phyloP scores from a whole-genome alignment of 35 echinoderm and acorn worm species.

The Lytechinus variegatus region DNA sequence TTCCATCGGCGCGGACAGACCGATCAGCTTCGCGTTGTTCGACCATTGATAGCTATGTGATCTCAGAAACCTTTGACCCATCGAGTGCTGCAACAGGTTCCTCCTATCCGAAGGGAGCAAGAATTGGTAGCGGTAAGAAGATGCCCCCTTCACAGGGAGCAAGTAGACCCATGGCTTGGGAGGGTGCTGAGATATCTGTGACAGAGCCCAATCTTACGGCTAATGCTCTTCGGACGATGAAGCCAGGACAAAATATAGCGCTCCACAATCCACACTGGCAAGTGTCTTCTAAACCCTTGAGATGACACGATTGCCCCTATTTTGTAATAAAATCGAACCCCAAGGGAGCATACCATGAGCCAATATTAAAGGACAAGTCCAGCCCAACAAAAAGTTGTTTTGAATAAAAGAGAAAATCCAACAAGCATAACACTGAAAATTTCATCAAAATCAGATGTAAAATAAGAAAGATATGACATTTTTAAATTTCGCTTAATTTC shows the following conservation, averaged over 20 bases:
- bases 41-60: conserved; percentile 91
- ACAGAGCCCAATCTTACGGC: conserved; percentile 59
- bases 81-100: not conserved
- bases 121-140: not conserved
- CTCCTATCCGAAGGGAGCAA: not conserved
- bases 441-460: no score
- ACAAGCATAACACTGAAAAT: no score
- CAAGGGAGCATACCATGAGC: no score
- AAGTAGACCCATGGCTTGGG: conserved; percentile 55
- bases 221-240: conserved; percentile 59
- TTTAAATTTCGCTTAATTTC: no score
- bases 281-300: conserved; percentile 54
- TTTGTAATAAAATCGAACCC: no score
- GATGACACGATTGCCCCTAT: not conserved
- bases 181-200: conserved; percentile 59
- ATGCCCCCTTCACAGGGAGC: conserved; percentile 26
- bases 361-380: no score
- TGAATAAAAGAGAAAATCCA: no score
- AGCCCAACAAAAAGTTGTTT: no score
- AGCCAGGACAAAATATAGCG: not conserved
- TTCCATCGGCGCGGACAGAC: not conserved
- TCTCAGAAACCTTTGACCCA: conserved; percentile 52
- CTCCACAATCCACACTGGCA: conserved; percentile 48
- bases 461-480: no score
- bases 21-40: conserved; percentile 74